Base-by-base conservation (phyloP, 2,888 invertebrate species). In the Campoplex capitator region DNA sequence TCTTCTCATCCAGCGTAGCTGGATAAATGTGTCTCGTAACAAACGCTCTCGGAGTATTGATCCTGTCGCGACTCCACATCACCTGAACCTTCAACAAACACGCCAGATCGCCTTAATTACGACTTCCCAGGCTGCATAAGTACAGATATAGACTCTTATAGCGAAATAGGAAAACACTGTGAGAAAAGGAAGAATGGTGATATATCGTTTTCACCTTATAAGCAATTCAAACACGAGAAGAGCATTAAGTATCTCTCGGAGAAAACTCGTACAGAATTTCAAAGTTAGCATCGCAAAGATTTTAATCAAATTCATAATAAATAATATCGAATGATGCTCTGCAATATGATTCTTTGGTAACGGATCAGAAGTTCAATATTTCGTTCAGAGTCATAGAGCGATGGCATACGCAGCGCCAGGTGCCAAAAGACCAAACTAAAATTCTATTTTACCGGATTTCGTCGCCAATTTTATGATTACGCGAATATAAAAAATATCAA, bases 31-130 rank as follows among this genome's bases (percentile, higher is more conserved):
- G 70, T 75, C 82, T 68, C 78, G 62, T 79, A 54, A 45, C 42
- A 48, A 58, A 79, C 70, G 71, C 71, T 56, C 56, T 70, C 54
- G 85, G 85, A 84, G 83, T 84, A 85, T 87, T 85, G 87, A 83
- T 87, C 82, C 68, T 83, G 78, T 74, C 68, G 35, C 45, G 84
- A 81, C 70, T 84, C 54, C 13, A 42, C 68, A 42, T 78, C 68
- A 68, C 51, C 35, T 62, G 48, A 45, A 54, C 62, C 68, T 54
- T 42, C 76, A 74, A 65, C 51, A 48, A 78, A 51, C 54, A 51
- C 82, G 62, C 74, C 78, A 74, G 79, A 42, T 83, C 83, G 23
- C 23, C 83, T 86, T 86, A 83, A 86, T 86, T 83, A 86, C 83
- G 65, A 83, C 74, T 86, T 78, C 70, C 74, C 67, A 51, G 51